Base-by-base conservation (phyloP, 92 coral and sea anemone species). In the Actinernus sp. region DNA sequence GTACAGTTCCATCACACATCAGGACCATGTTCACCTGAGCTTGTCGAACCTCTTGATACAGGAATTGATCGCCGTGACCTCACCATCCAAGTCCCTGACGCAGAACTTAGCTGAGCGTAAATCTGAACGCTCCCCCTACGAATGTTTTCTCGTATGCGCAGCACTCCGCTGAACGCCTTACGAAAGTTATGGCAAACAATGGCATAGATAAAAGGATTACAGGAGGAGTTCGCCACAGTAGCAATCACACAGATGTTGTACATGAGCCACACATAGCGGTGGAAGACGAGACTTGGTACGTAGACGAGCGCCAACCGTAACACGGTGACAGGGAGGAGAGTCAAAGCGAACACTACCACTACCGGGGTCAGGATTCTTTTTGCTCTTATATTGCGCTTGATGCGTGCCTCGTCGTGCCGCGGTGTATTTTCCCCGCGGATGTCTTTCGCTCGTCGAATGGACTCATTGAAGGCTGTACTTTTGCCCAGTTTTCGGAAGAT, bases 311-410 rank as follows among this genome's bases (percentile, higher is more conserved):
- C 2, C 2, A 70, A 34, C 20, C 78, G 55, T 14, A 70, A 57
- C 0, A 70, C 56, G 16, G 58, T 70, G 31, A 57, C 65, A 9
- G 78, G 78, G 3, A 70, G 66, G 2, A 70, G 19, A 1, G 78
- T 31, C 30, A 57, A 24, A 0, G 65, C 78, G 37, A 70, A 70
- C 22, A 57, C 57, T 20, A 70, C 78, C 52, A 70, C 78, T 13
- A 70, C 78, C 12, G 78, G 78, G n/a, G 78, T 70, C 2, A 70
- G 58, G 32, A 70, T 70, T 46, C 36, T 70, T 41, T 49, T 56
- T 4, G 78, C 78, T 3, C 78, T 57, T 37, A 26, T 57, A 36
- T 70, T 70, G 18, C 58, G 11, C 17, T 57, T 55, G 49, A 70
- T 70, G n/a, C 78, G 63, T 29, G 45, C 26, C 29, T 26, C 63